These are phyloP conservation scores for Andrena bucephala DNA, from an alignment of 2,888 invertebrate genomes.

Conservation along the genomic window DNA sequence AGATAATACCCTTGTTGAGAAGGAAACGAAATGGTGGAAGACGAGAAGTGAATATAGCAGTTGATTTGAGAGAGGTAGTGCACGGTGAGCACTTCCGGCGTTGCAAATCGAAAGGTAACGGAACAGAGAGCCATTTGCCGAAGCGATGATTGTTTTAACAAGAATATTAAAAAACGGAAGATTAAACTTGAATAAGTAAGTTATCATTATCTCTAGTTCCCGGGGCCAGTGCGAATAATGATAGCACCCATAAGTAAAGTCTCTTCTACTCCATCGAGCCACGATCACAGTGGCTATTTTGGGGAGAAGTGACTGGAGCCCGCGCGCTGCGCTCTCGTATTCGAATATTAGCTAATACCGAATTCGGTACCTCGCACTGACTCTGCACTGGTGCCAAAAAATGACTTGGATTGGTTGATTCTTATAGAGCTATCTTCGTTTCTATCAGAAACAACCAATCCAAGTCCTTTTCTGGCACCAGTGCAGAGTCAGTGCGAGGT, in stretches of 20 bases:
- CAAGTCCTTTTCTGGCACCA: too few species aligned
- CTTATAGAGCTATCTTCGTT: too few species aligned
- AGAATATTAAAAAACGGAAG: conserved; percentile 9
- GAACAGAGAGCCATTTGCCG: background rate
- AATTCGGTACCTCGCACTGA: too few species aligned
- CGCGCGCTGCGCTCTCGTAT: background rate
- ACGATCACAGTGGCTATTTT: background rate
- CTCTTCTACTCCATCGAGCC: background rate
- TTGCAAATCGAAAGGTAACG: conserved; percentile 8
- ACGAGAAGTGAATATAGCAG: background rate
- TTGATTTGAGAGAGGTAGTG: conserved; percentile 1
- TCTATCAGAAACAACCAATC: too few species aligned
- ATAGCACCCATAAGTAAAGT: background rate
- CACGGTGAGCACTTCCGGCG: conserved; percentile 25
- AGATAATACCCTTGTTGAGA: conserved; percentile 12
- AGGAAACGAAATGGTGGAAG: conserved; percentile 2
- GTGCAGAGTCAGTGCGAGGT: too few species aligned
- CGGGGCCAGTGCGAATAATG: background rate
- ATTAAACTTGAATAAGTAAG: background rate
- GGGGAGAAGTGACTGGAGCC: background rate
- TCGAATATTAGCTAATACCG: background rate
- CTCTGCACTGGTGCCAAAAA: too few species aligned
- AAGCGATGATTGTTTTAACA: background rate
- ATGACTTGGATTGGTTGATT: too few species aligned
- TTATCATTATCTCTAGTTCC: background rate